Conservation (phyloP, 2,797 vertebrate genomes). For the Cossypha dichroa region DNA sequence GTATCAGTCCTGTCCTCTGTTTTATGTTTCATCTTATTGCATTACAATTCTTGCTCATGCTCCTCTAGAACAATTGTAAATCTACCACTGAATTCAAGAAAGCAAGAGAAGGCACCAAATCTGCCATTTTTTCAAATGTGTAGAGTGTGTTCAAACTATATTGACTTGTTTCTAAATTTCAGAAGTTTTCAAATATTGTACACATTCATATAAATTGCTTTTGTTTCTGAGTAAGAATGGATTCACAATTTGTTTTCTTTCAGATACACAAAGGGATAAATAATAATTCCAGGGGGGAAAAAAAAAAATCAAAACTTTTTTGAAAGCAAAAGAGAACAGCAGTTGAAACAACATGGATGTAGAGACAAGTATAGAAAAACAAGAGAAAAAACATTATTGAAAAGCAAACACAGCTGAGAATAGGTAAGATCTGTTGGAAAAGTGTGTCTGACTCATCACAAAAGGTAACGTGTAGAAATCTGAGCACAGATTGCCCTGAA, state of each 20-base stretch:
- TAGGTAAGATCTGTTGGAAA: neutral
- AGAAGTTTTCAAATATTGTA: neutral
- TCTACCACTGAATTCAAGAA: neutral
- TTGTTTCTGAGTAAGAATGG: neutral
- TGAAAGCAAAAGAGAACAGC: neutral
- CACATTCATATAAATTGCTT: neutral
- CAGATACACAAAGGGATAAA: neutral
- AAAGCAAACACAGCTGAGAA: neutral
- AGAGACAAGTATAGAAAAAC: neutral
- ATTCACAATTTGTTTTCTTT: neutral
- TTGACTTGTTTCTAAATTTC: neutral
- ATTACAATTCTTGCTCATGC: neutral
- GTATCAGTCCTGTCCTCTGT: neutral
- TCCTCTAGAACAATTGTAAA: neutral
- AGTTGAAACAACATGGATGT: neutral
- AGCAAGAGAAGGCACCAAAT: neutral
- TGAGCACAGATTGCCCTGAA: neutral
- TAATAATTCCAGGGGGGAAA: neutral
- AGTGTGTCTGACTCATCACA: neutral
- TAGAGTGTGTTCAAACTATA: neutral
- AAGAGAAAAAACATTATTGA: neutral
- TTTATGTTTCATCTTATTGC: neutral
- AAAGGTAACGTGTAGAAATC: neutral
- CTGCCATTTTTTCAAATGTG: neutral
- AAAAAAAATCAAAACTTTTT: neutral